These are phyloP conservation scores for Pelochelys cantorii DNA, from an alignment of 2,797 vertebrate species.

Conservation along the genomic window DNA sequence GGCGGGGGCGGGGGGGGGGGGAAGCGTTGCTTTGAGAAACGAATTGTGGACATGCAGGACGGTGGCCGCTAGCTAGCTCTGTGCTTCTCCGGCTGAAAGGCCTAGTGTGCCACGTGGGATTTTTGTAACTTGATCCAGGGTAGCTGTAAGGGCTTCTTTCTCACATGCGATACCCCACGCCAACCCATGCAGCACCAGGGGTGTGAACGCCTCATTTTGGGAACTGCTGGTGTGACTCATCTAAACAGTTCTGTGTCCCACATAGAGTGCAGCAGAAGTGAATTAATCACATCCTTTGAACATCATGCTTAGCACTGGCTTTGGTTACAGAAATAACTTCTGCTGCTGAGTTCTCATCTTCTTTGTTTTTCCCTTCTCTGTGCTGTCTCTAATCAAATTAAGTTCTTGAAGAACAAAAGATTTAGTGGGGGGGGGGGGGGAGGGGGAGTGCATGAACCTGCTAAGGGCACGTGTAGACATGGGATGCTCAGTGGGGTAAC, in stretches of 20 bases:
- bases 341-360: no score
- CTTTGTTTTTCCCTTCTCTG: background rate
- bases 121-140: background rate
- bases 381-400: accelerated
- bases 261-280: background rate
- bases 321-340: background rate
- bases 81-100: background rate
- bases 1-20: no score
- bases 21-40: background rate
- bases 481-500: background rate
- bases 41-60: background rate
- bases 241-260: background rate
- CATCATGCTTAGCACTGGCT: accelerated
- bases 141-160: background rate
- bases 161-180: background rate
- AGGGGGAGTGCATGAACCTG: background rate
- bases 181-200: background rate
- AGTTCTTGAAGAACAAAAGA: background rate
- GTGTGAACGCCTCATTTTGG: background rate
- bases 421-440: background rate
- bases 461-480: background rate
- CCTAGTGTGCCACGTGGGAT: background rate
- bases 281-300: background rate
- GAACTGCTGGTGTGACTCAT: background rate
- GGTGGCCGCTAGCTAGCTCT: background rate